Conservation (phyloP, 1,140 invertebrate genomes). For the Nasonia longicornis region DNA sequence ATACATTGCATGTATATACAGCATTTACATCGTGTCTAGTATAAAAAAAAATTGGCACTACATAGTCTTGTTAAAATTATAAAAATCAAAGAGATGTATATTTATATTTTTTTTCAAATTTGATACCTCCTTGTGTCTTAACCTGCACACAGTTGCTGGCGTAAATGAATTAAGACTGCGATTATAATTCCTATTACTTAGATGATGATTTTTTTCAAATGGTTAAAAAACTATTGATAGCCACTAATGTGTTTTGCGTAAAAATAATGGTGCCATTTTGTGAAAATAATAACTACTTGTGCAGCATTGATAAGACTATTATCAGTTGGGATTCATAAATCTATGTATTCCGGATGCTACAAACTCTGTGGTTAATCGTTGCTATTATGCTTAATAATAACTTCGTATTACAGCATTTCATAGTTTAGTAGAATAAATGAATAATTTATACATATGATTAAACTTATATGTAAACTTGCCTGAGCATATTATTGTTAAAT, state of each 20-base stretch:
- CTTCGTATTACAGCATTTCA: not conserved
- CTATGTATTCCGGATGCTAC: not conserved
- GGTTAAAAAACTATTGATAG: constrained; percentile 6
- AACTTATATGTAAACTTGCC: not conserved
- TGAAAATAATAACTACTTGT: not conserved
- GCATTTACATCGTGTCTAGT: not conserved
- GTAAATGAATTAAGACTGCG: not conserved
- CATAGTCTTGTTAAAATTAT: not conserved
- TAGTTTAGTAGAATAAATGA: not conserved
- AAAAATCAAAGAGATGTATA: not conserved
- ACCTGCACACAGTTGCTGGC: not conserved
- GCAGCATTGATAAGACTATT: not conserved
- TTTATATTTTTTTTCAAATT: not conserved
- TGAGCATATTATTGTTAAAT: constrained; percentile 14
- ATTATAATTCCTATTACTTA: not conserved
- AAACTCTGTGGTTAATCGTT: not conserved
- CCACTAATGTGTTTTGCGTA: not conserved
- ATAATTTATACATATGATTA: constrained; percentile 12
- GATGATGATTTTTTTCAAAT: not conserved
- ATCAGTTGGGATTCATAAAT: not conserved
- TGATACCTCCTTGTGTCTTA: not conserved
- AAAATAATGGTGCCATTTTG: not conserved
- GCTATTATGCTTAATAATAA: constrained; percentile 17
- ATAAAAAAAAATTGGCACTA: not conserved
- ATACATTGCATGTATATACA: not conserved